Evolutionary conservation across 2,888 invertebrate species (phyloP).

Genomic region (Papilio gigon): DNA sequence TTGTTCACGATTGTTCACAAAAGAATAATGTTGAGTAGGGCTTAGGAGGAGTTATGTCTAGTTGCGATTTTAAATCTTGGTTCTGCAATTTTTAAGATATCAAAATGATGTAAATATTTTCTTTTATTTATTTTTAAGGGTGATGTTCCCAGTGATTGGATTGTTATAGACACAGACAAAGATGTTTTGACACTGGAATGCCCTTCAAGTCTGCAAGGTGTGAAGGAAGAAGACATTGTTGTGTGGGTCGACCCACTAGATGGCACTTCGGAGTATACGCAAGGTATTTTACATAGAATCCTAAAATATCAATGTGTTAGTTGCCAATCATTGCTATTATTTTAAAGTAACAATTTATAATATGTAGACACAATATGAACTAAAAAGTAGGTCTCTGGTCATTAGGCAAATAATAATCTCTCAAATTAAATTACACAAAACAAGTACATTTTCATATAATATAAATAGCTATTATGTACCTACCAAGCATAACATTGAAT

Average conservation of each 20-base stretch:
- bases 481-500: neutral
- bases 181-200: conserved; percentile 85
- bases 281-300: conserved; percentile 86
- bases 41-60: too few relatives aligned
- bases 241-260: conserved; percentile 99
- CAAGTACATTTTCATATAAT: too few relatives aligned
- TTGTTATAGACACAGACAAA: conserved; percentile 87
- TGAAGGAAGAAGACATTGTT: conserved; percentile 92
- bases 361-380: too few relatives aligned
- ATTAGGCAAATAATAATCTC: too few relatives aligned
- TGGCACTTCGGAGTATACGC: conserved; percentile 99
- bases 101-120: too few relatives aligned
- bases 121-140: conserved; percentile 56
- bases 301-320: too few relatives aligned
- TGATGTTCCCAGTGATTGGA: conserved; percentile 87
- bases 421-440: too few relatives aligned
- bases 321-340: neutral
- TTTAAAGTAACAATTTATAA: neutral
- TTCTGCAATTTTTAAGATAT: too few relatives aligned
- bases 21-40: neutral
- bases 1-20: neutral
- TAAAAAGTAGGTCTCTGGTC: too few relatives aligned
- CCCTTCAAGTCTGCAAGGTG: conserved; percentile 84
- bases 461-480: too few relatives aligned
- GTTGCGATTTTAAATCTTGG: too few relatives aligned